Evolutionary conservation across 53 echinoderm and acorn worm species (phyloP), one percentile per base, ranked within the genome.

Genomic region (Echinarachnius parma): DNA sequence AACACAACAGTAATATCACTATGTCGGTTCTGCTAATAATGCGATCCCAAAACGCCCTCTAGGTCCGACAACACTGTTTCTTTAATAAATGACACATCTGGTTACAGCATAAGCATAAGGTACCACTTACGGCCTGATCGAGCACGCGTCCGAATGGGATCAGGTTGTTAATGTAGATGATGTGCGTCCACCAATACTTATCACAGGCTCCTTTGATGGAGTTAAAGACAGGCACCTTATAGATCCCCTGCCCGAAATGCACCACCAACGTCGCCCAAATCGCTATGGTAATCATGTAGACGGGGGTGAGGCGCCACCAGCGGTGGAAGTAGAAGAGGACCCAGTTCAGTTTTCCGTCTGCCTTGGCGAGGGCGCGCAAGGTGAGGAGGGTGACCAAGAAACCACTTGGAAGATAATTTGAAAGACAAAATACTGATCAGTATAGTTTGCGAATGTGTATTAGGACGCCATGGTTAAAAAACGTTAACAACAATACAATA

Each of bases 301-400:
- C n/a, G n/a, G n/a, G n/a, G n/a, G n/a, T n/a, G n/a, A n/a, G n/a
- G n/a, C n/a, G n/a, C n/a, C n/a, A n/a, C n/a, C n/a, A n/a, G n/a
- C 78, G 78, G 61, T 78, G 78, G 63, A 78, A 48, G 64, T 63
- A 78, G 53, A 62, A 78, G 30, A 78, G 18, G 0, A 29, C 48
- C 78, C 78, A 78, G 29, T 64, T 78, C 10, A 60, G 29, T 31
- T 31, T 25, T 34, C 78, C 78, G 24, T 61, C 22, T 2, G 27
- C 30, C 33, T 78, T 78, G 26, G 62, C n/a, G 3, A 78, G 53
- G 29, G 56, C 36, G 49, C 50, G 62, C 24, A 78, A 64, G 1
- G 78, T 78, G 14, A 63, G 18, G 27, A 62, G 64, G 5, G 63
- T 49, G 0, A 78, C 64, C 32, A 78, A 64, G 3, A 78, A 61